Evolutionary conservation across 2,888 invertebrate genomes (phyloP).

Genomic region (Agrypnus murinus): DNA sequence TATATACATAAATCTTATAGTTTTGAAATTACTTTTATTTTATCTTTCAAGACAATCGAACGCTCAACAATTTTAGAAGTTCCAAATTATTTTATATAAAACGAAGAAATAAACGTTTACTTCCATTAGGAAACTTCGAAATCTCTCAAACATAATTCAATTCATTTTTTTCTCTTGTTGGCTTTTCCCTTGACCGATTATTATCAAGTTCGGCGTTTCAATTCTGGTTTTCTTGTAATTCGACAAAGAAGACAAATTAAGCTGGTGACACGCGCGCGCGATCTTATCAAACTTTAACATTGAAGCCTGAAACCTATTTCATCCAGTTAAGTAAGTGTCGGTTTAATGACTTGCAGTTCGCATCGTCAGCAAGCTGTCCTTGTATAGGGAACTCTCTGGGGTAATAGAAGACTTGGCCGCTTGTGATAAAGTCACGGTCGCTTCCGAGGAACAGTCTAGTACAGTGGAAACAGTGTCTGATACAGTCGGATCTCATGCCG

Average conservation of each 20-base stretch:
- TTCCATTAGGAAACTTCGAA: too few relatives aligned
- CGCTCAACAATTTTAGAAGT: too few relatives aligned
- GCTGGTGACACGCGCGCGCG: slow-evolving; percentile 18
- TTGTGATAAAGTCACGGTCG: slow-evolving; percentile 56
- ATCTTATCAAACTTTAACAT: slow-evolving; percentile 18
- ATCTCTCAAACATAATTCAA: too few relatives aligned
- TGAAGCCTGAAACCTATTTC: slow-evolving; percentile 22
- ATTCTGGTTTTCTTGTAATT: slow-evolving; percentile 17
- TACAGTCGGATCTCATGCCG: slow-evolving; percentile 58
- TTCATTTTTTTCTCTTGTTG: too few relatives aligned
- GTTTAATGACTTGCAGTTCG: slow-evolving; percentile 53
- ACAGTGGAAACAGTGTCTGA: slow-evolving; percentile 57
- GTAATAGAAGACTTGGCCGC: slow-evolving; percentile 63
- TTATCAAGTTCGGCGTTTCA: slow-evolving; percentile 5
- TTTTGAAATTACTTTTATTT: too few relatives aligned
- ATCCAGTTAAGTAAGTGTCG: slow-evolving; percentile 21
- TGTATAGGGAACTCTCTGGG: slow-evolving; percentile 52
- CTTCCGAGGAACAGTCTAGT: not conserved
- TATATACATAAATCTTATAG: too few relatives aligned
- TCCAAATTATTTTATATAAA: too few relatives aligned
- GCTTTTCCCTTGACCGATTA: not conserved
- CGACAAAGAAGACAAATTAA: slow-evolving; percentile 33
- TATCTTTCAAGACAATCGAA: too few relatives aligned
- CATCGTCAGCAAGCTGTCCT: slow-evolving; percentile 50
- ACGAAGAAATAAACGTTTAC: too few relatives aligned